These are phyloP conservation scores for Etia nguti DNA, from an alignment of 2,113 vertebrate species.

Conservation along the genomic window DNA sequence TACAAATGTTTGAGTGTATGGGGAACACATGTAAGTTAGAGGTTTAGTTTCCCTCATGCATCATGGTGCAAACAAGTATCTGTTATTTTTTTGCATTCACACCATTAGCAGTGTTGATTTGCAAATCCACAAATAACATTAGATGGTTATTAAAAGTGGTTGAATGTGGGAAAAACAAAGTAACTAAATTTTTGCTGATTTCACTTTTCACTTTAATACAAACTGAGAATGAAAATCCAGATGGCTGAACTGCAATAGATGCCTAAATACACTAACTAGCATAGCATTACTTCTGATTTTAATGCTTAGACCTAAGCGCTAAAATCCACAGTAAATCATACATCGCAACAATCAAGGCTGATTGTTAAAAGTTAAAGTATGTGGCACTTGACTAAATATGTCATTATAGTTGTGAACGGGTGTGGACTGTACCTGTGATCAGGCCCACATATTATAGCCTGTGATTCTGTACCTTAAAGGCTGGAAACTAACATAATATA, in stretches of 20 bases:
- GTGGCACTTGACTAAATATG: neutral
- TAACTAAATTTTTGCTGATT: neutral
- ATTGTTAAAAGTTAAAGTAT: neutral
- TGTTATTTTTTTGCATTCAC: neutral
- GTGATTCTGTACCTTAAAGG: neutral
- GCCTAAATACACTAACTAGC: neutral
- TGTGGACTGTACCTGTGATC: neutral
- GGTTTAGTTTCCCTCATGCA: neutral
- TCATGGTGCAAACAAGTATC: neutral
- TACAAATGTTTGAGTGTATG: slow-evolving; percentile 15
- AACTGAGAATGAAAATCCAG: neutral
- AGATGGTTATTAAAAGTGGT: neutral
- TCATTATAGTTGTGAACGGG: neutral
- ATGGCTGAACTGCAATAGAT: neutral
- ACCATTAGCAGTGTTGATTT: neutral
- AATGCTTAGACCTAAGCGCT: neutral
- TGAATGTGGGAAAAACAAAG: neutral
- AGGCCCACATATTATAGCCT: neutral
- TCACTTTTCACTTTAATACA: neutral
- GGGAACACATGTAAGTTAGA: slow-evolving; percentile 1
- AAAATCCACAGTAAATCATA: neutral
- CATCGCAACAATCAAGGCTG: neutral
- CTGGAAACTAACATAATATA: neutral
- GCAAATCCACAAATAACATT: neutral
- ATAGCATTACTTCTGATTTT: neutral